A percentile compares a stretch with the other conserved stretches of the same genome.
Conservation (phyloP, 2,888 invertebrate species). For the Latheticus oryzae region DNA sequence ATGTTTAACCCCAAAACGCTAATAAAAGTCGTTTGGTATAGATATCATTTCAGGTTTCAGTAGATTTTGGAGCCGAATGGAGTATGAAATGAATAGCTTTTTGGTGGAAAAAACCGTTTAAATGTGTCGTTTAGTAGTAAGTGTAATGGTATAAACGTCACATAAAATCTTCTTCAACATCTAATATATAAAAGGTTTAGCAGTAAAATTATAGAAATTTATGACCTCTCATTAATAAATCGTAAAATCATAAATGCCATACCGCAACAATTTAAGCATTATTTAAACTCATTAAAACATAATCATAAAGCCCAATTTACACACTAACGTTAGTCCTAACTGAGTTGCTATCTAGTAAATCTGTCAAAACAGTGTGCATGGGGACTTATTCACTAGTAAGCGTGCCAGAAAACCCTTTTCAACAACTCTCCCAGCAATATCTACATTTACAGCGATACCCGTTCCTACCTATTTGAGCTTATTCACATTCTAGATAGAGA, state of each 20-base stretch:
- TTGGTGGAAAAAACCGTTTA: no score
- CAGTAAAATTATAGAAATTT: constrained; percentile 35
- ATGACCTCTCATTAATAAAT: constrained; percentile 34
- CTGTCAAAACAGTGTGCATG: constrained; percentile 41
- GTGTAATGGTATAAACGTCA: no score
- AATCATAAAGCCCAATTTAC: constrained; percentile 45
- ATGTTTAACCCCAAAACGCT: no score
- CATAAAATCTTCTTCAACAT: constrained; percentile 2
- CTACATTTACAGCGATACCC: constrained; percentile 35
- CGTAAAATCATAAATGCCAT: constrained; percentile 38
- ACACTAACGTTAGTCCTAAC: constrained; percentile 39
- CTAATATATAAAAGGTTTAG: constrained; percentile 14
- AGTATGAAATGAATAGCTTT: no score
- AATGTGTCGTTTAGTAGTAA: no score
- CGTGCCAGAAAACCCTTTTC: constrained; percentile 38
- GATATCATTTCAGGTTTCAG: no score
- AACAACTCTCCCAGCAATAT: constrained; percentile 35
- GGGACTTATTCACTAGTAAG: constrained; percentile 33
- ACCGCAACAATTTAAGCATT: constrained; percentile 42
- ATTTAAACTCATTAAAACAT: constrained; percentile 46
- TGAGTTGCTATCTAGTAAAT: constrained; percentile 42
- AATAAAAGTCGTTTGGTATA: no score
- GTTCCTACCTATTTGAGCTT: constrained; percentile 38
- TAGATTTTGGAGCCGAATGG: no score
- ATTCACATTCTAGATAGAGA: constrained; percentile 36